Base-by-base conservation (phyloP, 1,140 invertebrate genomes). In the Lepidurus apus region DNA sequence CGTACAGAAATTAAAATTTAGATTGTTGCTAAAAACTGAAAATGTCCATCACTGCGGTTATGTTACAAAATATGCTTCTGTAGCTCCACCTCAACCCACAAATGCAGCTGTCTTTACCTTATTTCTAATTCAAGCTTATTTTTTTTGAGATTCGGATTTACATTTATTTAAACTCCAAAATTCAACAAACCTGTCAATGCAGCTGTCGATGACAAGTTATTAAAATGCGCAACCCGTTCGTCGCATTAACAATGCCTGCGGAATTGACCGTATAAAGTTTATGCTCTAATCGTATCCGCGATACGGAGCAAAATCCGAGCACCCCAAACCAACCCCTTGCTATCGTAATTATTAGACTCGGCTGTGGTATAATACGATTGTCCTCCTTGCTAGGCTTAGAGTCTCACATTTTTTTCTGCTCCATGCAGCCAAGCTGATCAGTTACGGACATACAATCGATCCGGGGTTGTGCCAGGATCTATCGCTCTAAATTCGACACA, bases 121-220 rank as follows among this genome's bases (percentile, higher is more conserved):
- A 65, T 65, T 65, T 65, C 53, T 65, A 13, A 65, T 65, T 65
- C 53, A 65, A 65, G 53, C 53, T 65, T 65, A 65, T 65, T 47
- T 47, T 47, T 65, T 65, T 65, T 10, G 17, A 65, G 53, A n/a
- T 8, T 65, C 53, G 53, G 53, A 65, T 65, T 65, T 34, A 65
- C 6, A 21, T 21, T 65, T 65, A 65, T 65, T n/a, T 13, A 65
- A 65, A 65, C 17, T n/a, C 13, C 17, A 21, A 65, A 65, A n/a
- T 65, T 65, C 2, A 21, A 65, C 53, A 65, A 65, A 65, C 53
- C 53, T 21, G 53, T 65, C 53, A 65, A 65, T 65, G 53, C 53
- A 65, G 53, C 53, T 65, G 53, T 65, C 53, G 53, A 65, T 65
- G 53, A 65, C 53, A 65, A 7, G 53, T 65, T 65, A 65, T 65